These are phyloP conservation scores for Uropetala carovei DNA, from an alignment of 2,888 invertebrate genomes.

Conservation along the genomic window DNA sequence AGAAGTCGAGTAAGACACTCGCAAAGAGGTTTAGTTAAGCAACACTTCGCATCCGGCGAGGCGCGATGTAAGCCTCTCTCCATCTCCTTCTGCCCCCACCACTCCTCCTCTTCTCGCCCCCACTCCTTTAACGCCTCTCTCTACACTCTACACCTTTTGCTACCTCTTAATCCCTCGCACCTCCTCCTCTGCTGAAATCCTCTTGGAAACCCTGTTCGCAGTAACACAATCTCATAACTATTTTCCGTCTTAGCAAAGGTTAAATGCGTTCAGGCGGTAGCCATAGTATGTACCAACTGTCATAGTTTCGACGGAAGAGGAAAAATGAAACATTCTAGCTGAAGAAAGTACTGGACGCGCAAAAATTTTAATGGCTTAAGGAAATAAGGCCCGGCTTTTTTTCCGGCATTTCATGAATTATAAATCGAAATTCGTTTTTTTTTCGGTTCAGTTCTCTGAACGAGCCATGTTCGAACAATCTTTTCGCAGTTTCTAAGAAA, in stretches of 20 bases:
- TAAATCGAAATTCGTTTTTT: no score
- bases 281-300: background rate
- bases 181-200: slow-evolving; percentile 29
- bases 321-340: no score
- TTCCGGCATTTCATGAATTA: no score
- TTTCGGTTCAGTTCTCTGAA: no score
- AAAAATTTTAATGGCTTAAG: no score
- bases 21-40: slow-evolving; percentile 62
- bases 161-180: slow-evolving; percentile 1
- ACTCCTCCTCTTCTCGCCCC: background rate
- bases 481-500: no score
- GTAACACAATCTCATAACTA: slow-evolving; percentile 58
- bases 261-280: background rate
- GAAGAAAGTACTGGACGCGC: background rate
- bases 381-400: no score
- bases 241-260: slow-evolving; percentile 34
- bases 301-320: slow-evolving; percentile 4
- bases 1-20: slow-evolving; percentile 64
- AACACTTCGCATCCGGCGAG: slow-evolving; percentile 57
- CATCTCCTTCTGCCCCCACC: background rate
- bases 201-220: slow-evolving; percentile 27
- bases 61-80: slow-evolving; percentile 45
- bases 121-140: background rate
- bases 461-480: no score
- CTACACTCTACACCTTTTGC: background rate